Conservation (phyloP, 2,797 vertebrate genomes). For the Oryzias sinensis region DNA sequence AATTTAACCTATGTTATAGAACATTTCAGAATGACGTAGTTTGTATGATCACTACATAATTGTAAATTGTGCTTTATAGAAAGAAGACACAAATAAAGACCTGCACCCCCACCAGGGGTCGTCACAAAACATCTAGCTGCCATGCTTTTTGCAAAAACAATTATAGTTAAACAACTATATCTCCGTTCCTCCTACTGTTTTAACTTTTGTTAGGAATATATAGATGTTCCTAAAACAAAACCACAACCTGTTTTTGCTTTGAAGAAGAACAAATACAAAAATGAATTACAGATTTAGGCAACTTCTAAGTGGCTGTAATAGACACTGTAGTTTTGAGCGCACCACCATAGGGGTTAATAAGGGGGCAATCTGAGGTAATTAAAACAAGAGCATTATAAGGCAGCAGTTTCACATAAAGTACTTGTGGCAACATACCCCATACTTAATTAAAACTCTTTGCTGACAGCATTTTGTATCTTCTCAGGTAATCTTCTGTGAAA, state of each 20-base stretch:
- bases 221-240: slow-evolving; percentile 2
- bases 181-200: slow-evolving; percentile 18
- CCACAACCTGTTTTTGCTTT: background rate
- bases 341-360: slow-evolving; percentile 75
- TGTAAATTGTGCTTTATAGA: slow-evolving; percentile 1
- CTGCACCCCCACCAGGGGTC: slow-evolving; percentile 67
- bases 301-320: slow-evolving; percentile 63
- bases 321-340: slow-evolving; percentile 69
- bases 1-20: too few relatives aligned
- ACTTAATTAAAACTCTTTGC: slow-evolving; percentile 81
- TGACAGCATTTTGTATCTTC: slow-evolving; percentile 79
- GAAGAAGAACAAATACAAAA: slow-evolving; percentile 20
- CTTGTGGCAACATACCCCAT: slow-evolving; percentile 74
- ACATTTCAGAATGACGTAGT: background rate
- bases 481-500: slow-evolving; percentile 83
- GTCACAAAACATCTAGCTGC: slow-evolving; percentile 50
- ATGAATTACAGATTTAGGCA: slow-evolving; percentile 38
- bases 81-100: slow-evolving; percentile 27
- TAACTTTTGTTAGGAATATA: background rate
- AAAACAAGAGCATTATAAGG: slow-evolving; percentile 80
- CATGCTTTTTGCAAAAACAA: slow-evolving; percentile 46
- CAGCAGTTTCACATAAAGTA: slow-evolving; percentile 75
- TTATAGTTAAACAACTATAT: slow-evolving; percentile 36
- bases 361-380: slow-evolving; percentile 78
- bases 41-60: too few relatives aligned